Evolutionary conservation across 37 sponge, comb jelly and placozoan genomes (phyloP).

Genomic region (Hexactinellida sp.): DNA sequence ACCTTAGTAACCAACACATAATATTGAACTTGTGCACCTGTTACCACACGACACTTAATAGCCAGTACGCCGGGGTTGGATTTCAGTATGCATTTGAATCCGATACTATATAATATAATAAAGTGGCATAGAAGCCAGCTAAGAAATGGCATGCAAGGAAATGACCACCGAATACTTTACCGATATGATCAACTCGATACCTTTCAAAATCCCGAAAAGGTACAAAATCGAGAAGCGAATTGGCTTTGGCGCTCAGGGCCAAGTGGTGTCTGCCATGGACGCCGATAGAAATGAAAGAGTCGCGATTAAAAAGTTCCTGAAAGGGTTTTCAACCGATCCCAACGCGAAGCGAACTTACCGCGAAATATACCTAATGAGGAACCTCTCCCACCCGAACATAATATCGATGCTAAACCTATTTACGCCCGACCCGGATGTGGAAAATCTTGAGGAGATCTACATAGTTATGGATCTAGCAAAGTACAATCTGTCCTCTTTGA

Average conservation of each 20-base stretch:
- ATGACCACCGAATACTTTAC: not conserved
- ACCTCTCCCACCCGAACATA: not conserved
- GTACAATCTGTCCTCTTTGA: not conserved
- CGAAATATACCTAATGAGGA: not conserved
- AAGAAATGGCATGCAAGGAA: too few species aligned
- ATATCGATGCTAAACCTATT: slow-evolving; percentile 6
- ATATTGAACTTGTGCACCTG: too few species aligned
- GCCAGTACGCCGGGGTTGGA: too few species aligned
- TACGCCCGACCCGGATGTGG: not conserved
- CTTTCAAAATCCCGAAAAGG: not conserved
- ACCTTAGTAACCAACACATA: too few species aligned
- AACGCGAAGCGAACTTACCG: not conserved
- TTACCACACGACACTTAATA: too few species aligned
- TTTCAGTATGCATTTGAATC: too few species aligned
- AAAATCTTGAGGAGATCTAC: not conserved
- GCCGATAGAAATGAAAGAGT: not conserved
- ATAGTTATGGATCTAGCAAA: not conserved
- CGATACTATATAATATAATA: too few species aligned
- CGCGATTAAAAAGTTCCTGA: slow-evolving; percentile 9
- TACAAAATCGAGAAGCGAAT: not conserved
- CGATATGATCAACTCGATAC: not conserved
- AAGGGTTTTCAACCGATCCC: not conserved
- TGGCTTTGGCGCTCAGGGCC: slow-evolving; percentile 7
- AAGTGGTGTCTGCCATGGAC: not conserved
- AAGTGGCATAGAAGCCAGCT: too few species aligned